Base-by-base conservation (phyloP, 1,140 invertebrate species). In the Asbolus verrucosus region DNA sequence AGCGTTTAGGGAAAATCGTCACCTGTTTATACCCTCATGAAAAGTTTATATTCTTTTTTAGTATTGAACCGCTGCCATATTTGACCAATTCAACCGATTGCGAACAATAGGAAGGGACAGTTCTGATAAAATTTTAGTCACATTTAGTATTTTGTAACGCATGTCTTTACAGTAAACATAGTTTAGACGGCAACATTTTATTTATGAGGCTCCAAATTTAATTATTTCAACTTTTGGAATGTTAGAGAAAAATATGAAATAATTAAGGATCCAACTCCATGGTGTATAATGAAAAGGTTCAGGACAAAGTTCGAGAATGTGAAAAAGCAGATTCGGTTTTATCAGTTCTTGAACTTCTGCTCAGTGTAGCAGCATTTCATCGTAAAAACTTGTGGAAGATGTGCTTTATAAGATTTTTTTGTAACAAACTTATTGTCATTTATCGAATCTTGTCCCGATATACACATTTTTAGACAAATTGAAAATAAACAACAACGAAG, bases 341-440 rank as follows among this genome's bases (percentile, higher is more conserved):
- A 36, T 36, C 33, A 36, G 33, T 3, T 4, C 33, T 36, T 5
- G 5, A 36, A 36, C 33, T 36, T 36, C 5, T 36, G 33, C 9
- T 30, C 27, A 8, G 4, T n/a, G n/a, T n/a, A n/a, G 27, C 4
- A 30, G 27, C 27, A 5, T 30, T 36, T n/a, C 33, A n/a, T 2
- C 33, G 33, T 27, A 27, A 36, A 36, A 36, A n/a, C n/a, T 36
- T 11, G 33, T n/a, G 33, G 6, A 4, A n/a, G 33, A 36, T n/a
- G 6, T 36, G 11, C 33, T 36, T 36, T 54, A 54, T 54, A 19
- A 24, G 46, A 54, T 27, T 54, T 27, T 54, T 21, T 54, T 27
- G 46, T 54, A 54, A 54, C 46, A 54, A 54, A 54, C 46, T 54
- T 54, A 24, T 54, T 54, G 46, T 24, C 46, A 27, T 54, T 54